A percentile compares a stretch with the other conserved stretches of the same genome.
phyloP scores from a whole-genome alignment of 2,113 vertebrate species.

The Rhea americana region DNA sequence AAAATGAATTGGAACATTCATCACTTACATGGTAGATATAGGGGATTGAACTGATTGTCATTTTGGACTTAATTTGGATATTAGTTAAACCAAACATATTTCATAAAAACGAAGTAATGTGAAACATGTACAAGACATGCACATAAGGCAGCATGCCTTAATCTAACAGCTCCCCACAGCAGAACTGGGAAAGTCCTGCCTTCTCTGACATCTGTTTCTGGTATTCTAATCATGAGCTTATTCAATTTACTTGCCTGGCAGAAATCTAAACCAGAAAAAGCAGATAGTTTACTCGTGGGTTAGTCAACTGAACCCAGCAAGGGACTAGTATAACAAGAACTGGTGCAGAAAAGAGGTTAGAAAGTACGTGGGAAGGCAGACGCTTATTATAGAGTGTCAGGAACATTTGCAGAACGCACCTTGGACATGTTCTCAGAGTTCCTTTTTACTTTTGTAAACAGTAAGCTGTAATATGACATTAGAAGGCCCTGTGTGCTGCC shows the following conservation, averaged over 20 bases:
- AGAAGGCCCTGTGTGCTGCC: not conserved
- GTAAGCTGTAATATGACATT: accelerated
- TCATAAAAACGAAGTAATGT: not conserved
- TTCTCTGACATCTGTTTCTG: not conserved
- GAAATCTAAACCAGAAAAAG: slow-evolving; percentile 52
- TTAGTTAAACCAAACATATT: not conserved
- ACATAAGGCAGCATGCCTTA: not conserved
- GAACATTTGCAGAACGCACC: not conserved
- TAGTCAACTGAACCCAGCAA: not conserved
- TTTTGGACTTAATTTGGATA: not conserved
- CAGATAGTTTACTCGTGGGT: not conserved
- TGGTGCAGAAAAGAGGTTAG: not conserved
- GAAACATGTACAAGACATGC: not conserved
- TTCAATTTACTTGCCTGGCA: slow-evolving; percentile 4
- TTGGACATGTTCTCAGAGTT: not conserved
- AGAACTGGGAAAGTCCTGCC: not conserved
- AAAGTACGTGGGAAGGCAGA: not conserved
- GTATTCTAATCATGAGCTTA: not conserved
- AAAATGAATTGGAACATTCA: not conserved
- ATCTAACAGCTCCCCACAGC: not conserved
- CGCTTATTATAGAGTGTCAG: not conserved
- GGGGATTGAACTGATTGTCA: not conserved
- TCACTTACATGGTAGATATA: accelerated
- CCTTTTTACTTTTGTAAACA: not conserved
- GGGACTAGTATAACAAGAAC: not conserved